These are phyloP conservation scores for Pandemis heparana DNA, from an alignment of 2,888 invertebrate genomes.

Conservation along the genomic window DNA sequence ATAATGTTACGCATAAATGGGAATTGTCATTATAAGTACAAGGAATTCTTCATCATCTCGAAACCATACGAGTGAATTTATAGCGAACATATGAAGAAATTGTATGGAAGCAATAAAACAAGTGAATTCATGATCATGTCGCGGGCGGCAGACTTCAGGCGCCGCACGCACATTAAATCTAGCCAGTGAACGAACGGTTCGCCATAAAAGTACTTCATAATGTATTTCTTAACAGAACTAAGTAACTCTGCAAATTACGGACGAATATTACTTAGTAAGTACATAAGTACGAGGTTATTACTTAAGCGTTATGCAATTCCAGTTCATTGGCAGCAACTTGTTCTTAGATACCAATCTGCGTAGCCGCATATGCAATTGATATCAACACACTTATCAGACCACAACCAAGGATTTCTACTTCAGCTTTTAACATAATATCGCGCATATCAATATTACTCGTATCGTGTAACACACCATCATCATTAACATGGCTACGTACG, in stretches of 20 bases:
- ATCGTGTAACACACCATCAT: slow-evolving; percentile 61
- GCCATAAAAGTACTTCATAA: slow-evolving; percentile 36
- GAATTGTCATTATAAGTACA: background rate
- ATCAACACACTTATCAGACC: slow-evolving; percentile 59
- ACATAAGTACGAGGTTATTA: slow-evolving; percentile 17
- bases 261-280: slow-evolving; percentile 31
- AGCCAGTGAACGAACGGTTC: slow-evolving; percentile 40
- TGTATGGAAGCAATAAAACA: slow-evolving; percentile 75
- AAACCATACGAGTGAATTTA: slow-evolving; percentile 55
- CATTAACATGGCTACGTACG: slow-evolving; percentile 46
- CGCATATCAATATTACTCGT: slow-evolving; percentile 45
- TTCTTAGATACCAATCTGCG: slow-evolving; percentile 39
- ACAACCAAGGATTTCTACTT: slow-evolving; percentile 66
- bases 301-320: slow-evolving; percentile 39
- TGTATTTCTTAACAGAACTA: slow-evolving; percentile 37
- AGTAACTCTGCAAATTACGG: slow-evolving; percentile 37
- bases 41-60: slow-evolving; percentile 42
- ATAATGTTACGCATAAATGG: slow-evolving; percentile 4
- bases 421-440: slow-evolving; percentile 62
- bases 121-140: slow-evolving; percentile 70
- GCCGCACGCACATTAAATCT: slow-evolving; percentile 62
- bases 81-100: slow-evolving; percentile 65
- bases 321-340: slow-evolving; percentile 42
- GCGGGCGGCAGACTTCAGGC: slow-evolving; percentile 78
- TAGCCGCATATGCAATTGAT: slow-evolving; percentile 42